Evolutionary conservation across 2,113 vertebrate genomes (phyloP), one percentile per base, ranked within the genome.

Genomic region (Neogobius melanostomus): DNA sequence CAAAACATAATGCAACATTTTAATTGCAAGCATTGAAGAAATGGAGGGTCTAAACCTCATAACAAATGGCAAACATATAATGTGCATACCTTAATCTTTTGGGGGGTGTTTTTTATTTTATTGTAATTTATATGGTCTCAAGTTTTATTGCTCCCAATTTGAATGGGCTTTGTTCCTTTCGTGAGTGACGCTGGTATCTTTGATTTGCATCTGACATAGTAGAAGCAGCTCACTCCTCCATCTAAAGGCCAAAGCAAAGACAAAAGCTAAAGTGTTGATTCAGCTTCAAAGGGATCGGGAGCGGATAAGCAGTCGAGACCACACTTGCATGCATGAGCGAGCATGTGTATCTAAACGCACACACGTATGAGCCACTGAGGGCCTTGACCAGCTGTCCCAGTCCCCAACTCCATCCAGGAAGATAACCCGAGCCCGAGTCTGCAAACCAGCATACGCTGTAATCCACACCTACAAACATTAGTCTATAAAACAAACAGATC

Each of bases 321-420:
- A 81, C 60, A 52, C 49, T 56, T 36, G 28, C 54, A 72, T 60
- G 17, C 57, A 78, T 21, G 63, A 72, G 66, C 62, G 73, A 73
- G 74, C 74, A 63, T 72, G 75, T 73, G 81, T 76, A 45, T 62
- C 21, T 71, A 63, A 48, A 51, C 16, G 64, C 76, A 76, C 68
- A 76, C 66, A 81, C 45, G 64, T 69, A 82, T 36, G 1, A 77
- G 63, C 53, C 85, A 79, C 78, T 72, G 54, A 59, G 80, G 81
- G 82, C 67, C 80, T 36, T 80, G 84, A 85, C 85, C 85, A 91
- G 88, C 90, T 88, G 85, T 87, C 88, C 81, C 83, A 81, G 74
- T 81, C 79, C 69, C 84, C 72, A 67, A 75, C 85, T 69, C 66
- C 36, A 14, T 36, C 61, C 79, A 75, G 57, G 4, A 12, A 79